phyloP scores from a whole-genome alignment of 1,140 invertebrate genomes.

The Rhizoglyphus robini region DNA sequence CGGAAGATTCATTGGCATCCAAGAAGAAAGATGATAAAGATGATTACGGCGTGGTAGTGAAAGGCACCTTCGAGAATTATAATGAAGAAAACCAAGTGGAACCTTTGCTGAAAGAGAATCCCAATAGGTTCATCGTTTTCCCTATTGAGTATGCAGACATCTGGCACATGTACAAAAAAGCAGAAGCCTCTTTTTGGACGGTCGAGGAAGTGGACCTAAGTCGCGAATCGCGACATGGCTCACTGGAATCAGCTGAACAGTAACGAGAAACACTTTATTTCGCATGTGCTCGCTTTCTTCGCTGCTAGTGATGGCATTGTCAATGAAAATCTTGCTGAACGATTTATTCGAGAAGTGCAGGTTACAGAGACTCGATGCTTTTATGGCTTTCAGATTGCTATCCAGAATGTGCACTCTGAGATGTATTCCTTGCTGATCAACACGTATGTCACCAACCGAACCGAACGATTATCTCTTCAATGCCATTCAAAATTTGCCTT shows the following conservation, averaged over 20 bases:
- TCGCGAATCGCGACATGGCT: conserved; percentile 63
- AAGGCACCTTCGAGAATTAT: conserved; percentile 1
- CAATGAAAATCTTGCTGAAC: conserved; percentile 92
- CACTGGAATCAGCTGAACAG: conserved; percentile 74
- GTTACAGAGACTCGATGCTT: conserved; percentile 93
- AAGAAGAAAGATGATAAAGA: background rate
- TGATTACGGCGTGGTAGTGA: background rate
- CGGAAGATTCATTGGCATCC: no score
- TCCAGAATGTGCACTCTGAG: conserved; percentile 99
- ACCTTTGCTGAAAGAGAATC: conserved; percentile 77
- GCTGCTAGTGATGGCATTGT: conserved; percentile 99
- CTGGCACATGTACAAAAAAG: conserved; percentile 98
- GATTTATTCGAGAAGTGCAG: conserved; percentile 90
- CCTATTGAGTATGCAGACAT: conserved; percentile 87
- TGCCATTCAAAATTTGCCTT: conserved; percentile 91
- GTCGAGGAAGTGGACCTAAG: conserved; percentile 88
- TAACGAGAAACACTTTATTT: conserved; percentile 85
- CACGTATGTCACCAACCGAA: conserved; percentile 65
- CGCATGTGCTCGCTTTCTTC: conserved; percentile 95
- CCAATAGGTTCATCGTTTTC: conserved; percentile 83
- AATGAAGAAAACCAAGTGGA: conserved; percentile 46
- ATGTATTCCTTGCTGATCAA: conserved; percentile 98
- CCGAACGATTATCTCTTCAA: conserved; percentile 67
- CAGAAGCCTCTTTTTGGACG: conserved; percentile 97
- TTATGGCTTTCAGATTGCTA: conserved; percentile 98